These are phyloP conservation scores for Melieria crassipennis DNA, from an alignment of 2,888 invertebrate species.

Conservation along the genomic window DNA sequence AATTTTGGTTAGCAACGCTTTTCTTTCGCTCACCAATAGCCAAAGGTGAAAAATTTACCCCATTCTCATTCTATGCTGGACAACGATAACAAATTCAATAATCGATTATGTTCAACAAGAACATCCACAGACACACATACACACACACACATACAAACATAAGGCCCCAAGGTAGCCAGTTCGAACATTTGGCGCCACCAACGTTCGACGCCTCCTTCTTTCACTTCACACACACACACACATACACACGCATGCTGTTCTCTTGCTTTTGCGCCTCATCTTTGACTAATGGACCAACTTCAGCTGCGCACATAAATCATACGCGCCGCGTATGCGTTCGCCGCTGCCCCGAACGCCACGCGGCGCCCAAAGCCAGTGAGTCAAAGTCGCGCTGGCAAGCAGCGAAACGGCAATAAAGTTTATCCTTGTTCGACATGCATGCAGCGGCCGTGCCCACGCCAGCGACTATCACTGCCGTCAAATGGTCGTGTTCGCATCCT, in stretches of 20 bases:
- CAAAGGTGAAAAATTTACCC: background rate
- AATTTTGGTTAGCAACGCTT: conserved; percentile 9
- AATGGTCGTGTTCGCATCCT: conserved; percentile 26
- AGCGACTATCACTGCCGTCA: conserved; percentile 30
- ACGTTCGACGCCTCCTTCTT: conserved; percentile 17
- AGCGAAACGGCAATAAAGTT: conserved; percentile 44
- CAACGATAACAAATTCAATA: conserved; percentile 33
- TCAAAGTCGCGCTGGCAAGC: conserved; percentile 6
- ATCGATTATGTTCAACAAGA: conserved; percentile 38
- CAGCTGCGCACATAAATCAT: conserved; percentile 39
- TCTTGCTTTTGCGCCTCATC: conserved; percentile 1
- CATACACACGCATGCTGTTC: background rate
- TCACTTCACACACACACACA: background rate
- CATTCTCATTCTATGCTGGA: background rate
- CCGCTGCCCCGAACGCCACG: background rate
- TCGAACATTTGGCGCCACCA: conserved; percentile 21
- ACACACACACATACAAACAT: conserved; percentile 13
- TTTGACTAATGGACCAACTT: conserved; percentile 37
- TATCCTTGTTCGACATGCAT: conserved; percentile 33
- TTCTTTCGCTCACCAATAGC: too few relatives aligned
- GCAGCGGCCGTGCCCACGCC: conserved; percentile 27
- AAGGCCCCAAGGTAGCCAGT: background rate
- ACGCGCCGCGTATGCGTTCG: conserved; percentile 6
- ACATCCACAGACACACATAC: conserved; percentile 22
- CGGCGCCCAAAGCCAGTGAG: background rate